These are phyloP conservation scores for Sialia sialis DNA, from an alignment of 2,113 vertebrate species.

Conservation along the genomic window DNA sequence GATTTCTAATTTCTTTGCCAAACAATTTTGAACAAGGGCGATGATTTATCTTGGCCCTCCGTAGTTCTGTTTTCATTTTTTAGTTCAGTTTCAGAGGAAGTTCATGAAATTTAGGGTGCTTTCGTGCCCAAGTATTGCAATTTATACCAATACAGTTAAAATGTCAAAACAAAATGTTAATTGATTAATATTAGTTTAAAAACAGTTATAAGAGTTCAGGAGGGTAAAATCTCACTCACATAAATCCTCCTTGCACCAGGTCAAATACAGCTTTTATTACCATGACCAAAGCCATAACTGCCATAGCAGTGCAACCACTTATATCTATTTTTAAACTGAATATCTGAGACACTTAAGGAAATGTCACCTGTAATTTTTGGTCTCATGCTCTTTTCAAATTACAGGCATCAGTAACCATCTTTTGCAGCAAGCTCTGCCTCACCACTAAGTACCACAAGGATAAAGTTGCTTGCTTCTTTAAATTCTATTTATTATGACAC, in stretches of 20 bases:
- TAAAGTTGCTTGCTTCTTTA: background rate
- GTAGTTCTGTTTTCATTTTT: background rate
- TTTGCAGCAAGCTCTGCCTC: background rate
- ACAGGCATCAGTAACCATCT: background rate
- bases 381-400: background rate
- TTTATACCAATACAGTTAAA: background rate
- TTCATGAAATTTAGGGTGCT: background rate
- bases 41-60: background rate
- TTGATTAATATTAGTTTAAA: background rate
- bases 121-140: background rate
- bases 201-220: background rate
- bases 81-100: background rate
- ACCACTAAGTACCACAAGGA: background rate
- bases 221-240: background rate
- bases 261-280: background rate
- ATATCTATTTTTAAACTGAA: background rate
- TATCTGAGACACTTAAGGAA: background rate
- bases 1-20: background rate
- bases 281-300: background rate
- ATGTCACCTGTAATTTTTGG: background rate
- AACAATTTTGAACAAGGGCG: background rate
- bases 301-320: background rate
- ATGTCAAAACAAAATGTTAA: background rate
- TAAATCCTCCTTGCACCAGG: background rate
- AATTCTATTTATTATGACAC: background rate